These are phyloP conservation scores for Cacoxenus indagator DNA, from an alignment of 2,888 invertebrate species.

Conservation along the genomic window DNA sequence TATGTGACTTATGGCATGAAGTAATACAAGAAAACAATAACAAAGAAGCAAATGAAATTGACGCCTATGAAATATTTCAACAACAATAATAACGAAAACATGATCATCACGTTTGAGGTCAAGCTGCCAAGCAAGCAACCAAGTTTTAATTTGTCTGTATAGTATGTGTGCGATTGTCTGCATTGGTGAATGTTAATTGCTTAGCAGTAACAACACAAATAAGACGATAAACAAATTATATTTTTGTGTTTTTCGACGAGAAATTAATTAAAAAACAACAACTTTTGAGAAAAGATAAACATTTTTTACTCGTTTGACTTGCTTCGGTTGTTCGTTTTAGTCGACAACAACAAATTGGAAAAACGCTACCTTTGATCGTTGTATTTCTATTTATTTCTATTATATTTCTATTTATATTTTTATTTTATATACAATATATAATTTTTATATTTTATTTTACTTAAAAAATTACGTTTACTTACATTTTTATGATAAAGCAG, in stretches of 20 bases:
- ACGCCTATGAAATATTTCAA: background rate
- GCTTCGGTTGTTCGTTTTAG: too few relatives aligned
- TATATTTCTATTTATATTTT: too few relatives aligned
- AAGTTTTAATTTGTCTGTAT: background rate
- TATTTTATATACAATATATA: too few relatives aligned
- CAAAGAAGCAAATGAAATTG: background rate
- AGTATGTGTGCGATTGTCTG: background rate
- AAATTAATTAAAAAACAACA: background rate
- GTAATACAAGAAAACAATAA: constrained; percentile 23
- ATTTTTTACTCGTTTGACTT: too few relatives aligned
- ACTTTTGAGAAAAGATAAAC: background rate
- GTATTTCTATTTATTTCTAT: too few relatives aligned
- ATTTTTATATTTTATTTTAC: too few relatives aligned
- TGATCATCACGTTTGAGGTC: constrained; percentile 42
- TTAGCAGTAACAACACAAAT: background rate
- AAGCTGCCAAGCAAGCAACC: constrained; percentile 24
- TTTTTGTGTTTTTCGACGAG: background rate
- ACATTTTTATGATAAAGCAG: too few relatives aligned
- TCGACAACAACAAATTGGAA: too few relatives aligned
- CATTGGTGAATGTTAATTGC: background rate
- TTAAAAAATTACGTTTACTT: too few relatives aligned
- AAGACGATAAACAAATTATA: background rate
- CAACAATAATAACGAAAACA: background rate
- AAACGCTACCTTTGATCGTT: too few relatives aligned
- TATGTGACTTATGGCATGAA: constrained; percentile 8